Conservation (phyloP, 2,888 invertebrate species). For the Marronus borbonicus region DNA sequence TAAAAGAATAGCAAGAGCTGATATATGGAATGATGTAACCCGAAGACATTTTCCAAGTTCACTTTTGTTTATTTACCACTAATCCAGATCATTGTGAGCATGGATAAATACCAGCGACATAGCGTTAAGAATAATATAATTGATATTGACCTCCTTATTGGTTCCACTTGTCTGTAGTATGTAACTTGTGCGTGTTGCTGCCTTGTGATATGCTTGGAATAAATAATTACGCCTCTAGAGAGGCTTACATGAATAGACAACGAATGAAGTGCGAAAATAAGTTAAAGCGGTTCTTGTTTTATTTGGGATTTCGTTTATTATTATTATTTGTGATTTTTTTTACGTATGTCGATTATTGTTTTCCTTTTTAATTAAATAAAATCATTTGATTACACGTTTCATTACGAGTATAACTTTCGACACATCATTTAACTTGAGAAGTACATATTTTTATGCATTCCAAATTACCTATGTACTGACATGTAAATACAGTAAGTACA, state of each 20-base stretch:
- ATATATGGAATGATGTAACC: no score
- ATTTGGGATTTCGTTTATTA: not conserved
- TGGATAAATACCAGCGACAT: not conserved
- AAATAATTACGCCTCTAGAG: not conserved
- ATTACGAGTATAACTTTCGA: no score
- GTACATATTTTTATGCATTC: not conserved
- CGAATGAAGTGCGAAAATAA: not conserved
- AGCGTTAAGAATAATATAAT: not conserved
- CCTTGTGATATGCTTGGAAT: not conserved
- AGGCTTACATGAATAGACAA: not conserved
- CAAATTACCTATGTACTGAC: not conserved
- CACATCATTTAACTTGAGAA: not conserved
- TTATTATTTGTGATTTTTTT: not conserved
- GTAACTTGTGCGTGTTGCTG: not conserved
- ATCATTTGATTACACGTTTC: not conserved
- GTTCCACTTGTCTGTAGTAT: not conserved
- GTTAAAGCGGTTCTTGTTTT: not conserved
- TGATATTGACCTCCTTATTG: slow-evolving; percentile 28
- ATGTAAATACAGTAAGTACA: not conserved
- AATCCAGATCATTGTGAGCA: not conserved
- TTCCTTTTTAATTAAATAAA: not conserved
- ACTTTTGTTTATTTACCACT: slow-evolving; percentile 11
- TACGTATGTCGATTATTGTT: not conserved
- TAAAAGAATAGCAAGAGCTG: no score
- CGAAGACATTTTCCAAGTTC: not conserved